Evolutionary conservation across 2,113 vertebrate genomes (phyloP), one percentile per base, ranked within the genome.

Genomic region (Halichoeres trimaculatus): DNA sequence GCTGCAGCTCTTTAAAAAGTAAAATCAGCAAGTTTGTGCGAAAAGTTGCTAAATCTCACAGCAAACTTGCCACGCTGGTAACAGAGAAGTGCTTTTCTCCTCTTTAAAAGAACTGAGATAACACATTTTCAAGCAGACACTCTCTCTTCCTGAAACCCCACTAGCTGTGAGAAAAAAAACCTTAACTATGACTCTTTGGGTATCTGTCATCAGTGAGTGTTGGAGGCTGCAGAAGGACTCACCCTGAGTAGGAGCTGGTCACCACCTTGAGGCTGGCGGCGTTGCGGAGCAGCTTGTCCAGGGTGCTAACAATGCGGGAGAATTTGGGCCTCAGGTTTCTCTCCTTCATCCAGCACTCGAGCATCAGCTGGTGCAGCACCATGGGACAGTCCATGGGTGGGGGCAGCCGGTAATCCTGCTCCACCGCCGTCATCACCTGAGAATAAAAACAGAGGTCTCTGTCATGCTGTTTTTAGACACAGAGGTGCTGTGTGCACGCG

Each of bases 321-420:
- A 99, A 99, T 79, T 98, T 99, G 64, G 98, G 98, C 91, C 98
- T 92, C 51, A 97, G 94, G 91, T 99, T 99, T 45, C 98, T 94
- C 90, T 99, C 98, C 80, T 98, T 96, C 91, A 99, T 95, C 98
- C 98, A 99, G 92, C 98, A 99, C 93, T 99, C 98, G 77, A 99
- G 81, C 98, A 99, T 99, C 81, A 99, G 95, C 93, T 99, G 98
- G 90, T 99, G 98, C 67, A 99, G 94, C 0, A 98, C 97, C 1
- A 97, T 98, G 78, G 98, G 97, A 66, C 97, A 99, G 94, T 99
- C 98, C 98, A 99, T 99, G 68, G 98, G 98, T 1, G 97, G 98
- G 8, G 98, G 97, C 83, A 99, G 92, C 81, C 97, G 94, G 88
- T 99, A 99, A 88, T 99, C 98, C 90, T 99, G 98, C 89, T 99